phyloP scores from a whole-genome alignment of 2,797 vertebrate genomes.

The Sebastes vulpes region DNA sequence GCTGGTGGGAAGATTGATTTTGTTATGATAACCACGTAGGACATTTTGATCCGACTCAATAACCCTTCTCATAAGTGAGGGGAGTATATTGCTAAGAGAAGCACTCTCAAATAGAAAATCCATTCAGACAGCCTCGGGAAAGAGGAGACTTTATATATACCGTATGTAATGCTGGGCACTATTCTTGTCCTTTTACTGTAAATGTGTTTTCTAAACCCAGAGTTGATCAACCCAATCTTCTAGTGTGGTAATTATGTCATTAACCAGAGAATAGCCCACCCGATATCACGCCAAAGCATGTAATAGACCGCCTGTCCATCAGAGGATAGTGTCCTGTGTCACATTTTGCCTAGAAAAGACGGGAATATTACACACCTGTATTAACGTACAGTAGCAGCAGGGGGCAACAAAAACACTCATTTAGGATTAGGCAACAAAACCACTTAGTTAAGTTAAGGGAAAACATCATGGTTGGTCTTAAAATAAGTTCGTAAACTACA shows the following conservation, averaged over 20 bases:
- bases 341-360: too few relatives aligned
- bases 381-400: too few relatives aligned
- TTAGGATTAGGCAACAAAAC: too few relatives aligned
- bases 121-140: conserved; percentile 77
- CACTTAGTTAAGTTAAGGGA: too few relatives aligned
- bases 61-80: conserved; percentile 62
- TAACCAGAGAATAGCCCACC: not conserved
- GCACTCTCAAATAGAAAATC: conserved; percentile 77
- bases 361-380: too few relatives aligned
- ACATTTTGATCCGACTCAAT: conserved; percentile 78
- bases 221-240: conserved; percentile 27
- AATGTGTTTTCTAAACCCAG: conserved; percentile 27
- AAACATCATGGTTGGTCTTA: too few relatives aligned
- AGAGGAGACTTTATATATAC: conserved; percentile 65
- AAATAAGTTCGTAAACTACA: too few relatives aligned
- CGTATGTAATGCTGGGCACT: conserved; percentile 53
- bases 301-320: too few relatives aligned
- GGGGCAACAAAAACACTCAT: too few relatives aligned
- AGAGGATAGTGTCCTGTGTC: too few relatives aligned
- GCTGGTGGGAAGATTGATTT: conserved; percentile 26
- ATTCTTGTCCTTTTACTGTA: conserved; percentile 57
- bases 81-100: conserved; percentile 66
- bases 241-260: conserved; percentile 4
- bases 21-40: conserved; percentile 51
- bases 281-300: too few relatives aligned